Conservation (phyloP, 2,888 invertebrate species). For the Parnassius orleans region DNA sequence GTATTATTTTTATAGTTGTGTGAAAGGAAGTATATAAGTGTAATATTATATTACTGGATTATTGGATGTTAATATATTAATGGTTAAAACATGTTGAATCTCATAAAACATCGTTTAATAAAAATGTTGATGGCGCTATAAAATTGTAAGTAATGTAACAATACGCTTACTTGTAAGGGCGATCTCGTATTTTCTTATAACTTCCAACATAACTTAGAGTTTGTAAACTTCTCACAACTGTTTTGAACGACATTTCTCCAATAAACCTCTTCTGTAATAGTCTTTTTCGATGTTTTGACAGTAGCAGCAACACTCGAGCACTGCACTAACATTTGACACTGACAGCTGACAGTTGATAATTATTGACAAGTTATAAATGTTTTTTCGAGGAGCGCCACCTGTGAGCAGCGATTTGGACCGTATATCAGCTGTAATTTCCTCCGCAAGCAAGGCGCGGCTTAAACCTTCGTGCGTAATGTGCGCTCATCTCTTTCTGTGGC, state of each 20-base stretch:
- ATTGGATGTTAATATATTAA: too few relatives aligned
- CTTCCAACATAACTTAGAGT: conserved; percentile 66
- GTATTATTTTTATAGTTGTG: too few relatives aligned
- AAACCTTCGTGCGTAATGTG: conserved; percentile 63
- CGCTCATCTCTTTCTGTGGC: conserved; percentile 71
- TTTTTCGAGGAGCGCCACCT: conserved; percentile 50
- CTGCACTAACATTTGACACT: conserved; percentile 31
- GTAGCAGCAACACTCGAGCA: conserved; percentile 27
- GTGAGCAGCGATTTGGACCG: conserved; percentile 42
- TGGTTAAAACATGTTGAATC: too few relatives aligned
- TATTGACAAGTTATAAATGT: conserved; percentile 37
- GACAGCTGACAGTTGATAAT: conserved; percentile 32
- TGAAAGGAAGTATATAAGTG: not conserved
- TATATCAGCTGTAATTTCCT: conserved; percentile 73
- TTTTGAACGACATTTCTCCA: conserved; percentile 61
- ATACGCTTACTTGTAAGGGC: conserved; percentile 60
- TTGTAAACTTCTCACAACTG: conserved; percentile 55
- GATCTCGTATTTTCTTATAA: conserved; percentile 62
- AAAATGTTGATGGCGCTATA: not conserved
- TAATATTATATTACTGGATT: not conserved
- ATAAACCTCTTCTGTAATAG: conserved; percentile 15
- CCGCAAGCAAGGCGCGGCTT: conserved; percentile 65
- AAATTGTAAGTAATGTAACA: conserved; percentile 3
- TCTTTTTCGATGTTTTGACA: conserved; percentile 34
- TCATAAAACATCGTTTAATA: too few relatives aligned